Evolutionary conservation across 2,888 invertebrate genomes (phyloP).

Genomic region (Heliconius hortense): DNA sequence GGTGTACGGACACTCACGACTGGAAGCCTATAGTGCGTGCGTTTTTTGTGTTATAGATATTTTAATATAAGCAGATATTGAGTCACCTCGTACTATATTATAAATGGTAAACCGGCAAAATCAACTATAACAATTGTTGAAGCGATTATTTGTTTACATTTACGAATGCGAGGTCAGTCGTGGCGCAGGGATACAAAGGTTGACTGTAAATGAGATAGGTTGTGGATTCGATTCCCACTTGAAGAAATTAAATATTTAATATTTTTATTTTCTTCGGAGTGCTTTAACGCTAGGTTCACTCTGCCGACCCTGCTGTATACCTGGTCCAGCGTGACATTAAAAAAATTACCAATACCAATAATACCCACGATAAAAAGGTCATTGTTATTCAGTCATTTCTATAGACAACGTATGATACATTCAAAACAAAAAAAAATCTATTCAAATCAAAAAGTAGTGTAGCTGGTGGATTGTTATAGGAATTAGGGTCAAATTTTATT

Average conservation of each 20-base stretch:
- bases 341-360: constrained; percentile 7
- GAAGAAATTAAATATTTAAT: no score
- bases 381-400: constrained; percentile 18
- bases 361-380: constrained; percentile 10
- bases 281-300: no score
- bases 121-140: not conserved
- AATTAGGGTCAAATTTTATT: constrained; percentile 72
- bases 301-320: no score
- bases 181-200: no score
- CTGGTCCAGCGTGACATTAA: no score
- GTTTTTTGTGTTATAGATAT: not conserved
- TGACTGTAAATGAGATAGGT: no score
- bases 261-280: no score
- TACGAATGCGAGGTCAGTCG: not conserved
- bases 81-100: not conserved
- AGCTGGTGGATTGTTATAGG: constrained; percentile 66
- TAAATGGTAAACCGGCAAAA: not conserved
- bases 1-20: constrained; percentile 53
- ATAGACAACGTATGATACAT: constrained; percentile 8
- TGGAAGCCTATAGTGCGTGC: constrained; percentile 47
- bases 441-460: constrained; percentile 64
- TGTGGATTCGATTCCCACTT: no score
- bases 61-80: not conserved
- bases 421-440: constrained; percentile 44
- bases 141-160: constrained; percentile 3